A percentile compares a stretch with the other conserved stretches of the same genome.
phyloP scores from a whole-genome alignment of 2,888 invertebrate species.

The Allolobophora icterica region DNA sequence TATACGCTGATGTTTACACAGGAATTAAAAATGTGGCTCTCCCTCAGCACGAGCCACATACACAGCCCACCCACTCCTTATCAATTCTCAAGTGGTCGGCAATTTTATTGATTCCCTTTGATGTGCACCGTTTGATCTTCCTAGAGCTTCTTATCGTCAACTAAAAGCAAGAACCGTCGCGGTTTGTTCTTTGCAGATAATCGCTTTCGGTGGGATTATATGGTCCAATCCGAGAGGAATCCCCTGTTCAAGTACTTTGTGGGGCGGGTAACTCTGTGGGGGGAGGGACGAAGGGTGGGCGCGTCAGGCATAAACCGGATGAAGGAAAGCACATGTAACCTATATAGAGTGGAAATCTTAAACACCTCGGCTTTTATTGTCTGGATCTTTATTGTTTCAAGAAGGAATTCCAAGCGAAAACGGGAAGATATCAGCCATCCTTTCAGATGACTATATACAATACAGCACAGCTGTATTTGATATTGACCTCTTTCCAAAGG shows the following conservation, averaged over 20 bases:
- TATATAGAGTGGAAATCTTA: background rate
- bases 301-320: background rate
- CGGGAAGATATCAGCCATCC: background rate
- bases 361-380: background rate
- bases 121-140: background rate
- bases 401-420: background rate
- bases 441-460: background rate
- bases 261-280: background rate
- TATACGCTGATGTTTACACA: background rate
- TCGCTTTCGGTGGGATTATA: background rate
- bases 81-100: constrained; percentile 17
- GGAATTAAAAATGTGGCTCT: background rate
- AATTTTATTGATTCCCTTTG: constrained; percentile 11
- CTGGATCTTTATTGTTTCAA: background rate
- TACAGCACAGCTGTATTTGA: too few species aligned
- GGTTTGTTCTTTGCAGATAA: background rate
- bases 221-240: background rate
- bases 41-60: background rate
- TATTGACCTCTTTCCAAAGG: too few species aligned
- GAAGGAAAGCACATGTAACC: background rate
- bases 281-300: background rate
- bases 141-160: background rate
- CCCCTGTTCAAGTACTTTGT: background rate
- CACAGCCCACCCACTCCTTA: background rate
- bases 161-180: background rate